These are phyloP conservation scores for Pampus argenteus DNA, from an alignment of 2,797 vertebrate species.

Conservation along the genomic window DNA sequence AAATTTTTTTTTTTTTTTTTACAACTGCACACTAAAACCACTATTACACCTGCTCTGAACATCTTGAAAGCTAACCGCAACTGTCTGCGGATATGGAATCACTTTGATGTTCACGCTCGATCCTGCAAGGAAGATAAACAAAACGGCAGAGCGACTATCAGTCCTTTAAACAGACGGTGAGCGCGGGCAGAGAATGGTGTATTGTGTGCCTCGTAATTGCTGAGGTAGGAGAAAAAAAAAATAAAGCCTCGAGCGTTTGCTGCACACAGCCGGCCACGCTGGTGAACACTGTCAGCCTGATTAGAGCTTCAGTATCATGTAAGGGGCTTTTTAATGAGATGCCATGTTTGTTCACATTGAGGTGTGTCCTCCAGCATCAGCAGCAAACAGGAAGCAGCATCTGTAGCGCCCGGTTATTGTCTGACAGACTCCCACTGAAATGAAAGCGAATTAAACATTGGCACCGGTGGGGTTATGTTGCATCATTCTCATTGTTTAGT, in stretches of 20 bases:
- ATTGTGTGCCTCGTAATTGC: conserved; percentile 49
- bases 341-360: conserved; percentile 56
- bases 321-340: conserved; percentile 60
- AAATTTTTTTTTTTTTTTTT: conserved; percentile 14
- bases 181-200: conserved; percentile 19
- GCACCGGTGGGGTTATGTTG: not conserved
- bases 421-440: conserved; percentile 30
- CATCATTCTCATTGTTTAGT: conserved; percentile 26
- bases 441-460: conserved; percentile 49
- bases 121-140: conserved; percentile 43
- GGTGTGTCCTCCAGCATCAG: conserved; percentile 56
- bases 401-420: conserved; percentile 50
- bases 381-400: conserved; percentile 59
- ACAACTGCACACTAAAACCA: conserved; percentile 47
- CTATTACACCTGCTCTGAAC: conserved; percentile 64
- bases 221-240: conserved; percentile 52
- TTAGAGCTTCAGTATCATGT: conserved; percentile 39
- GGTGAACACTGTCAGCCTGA: conserved; percentile 51
- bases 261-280: conserved; percentile 39
- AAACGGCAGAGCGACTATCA: conserved; percentile 38
- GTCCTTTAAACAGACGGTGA: conserved; percentile 35
- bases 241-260: conserved; percentile 35
- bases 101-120: conserved; percentile 64
- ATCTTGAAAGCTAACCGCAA: conserved; percentile 58
- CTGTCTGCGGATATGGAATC: conserved; percentile 55